Base-by-base conservation (phyloP, 2,113 vertebrate genomes). In the Cacatua alba region DNA sequence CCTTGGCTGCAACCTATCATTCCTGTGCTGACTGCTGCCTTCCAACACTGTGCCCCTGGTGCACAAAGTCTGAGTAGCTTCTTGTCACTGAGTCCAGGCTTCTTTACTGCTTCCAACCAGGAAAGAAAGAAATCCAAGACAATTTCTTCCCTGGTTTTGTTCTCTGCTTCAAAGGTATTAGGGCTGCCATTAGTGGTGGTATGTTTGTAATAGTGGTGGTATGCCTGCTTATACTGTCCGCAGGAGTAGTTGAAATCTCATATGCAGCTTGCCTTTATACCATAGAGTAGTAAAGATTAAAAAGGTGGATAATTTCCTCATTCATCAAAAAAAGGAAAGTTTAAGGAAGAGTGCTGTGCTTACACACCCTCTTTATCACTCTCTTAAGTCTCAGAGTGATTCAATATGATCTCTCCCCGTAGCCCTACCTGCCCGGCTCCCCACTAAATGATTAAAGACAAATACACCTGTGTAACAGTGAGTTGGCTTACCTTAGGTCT, bases 11-110 rank as follows among this genome's bases (percentile, higher is more conserved):
- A 80, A 81, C 28, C 1, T 21, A 5, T 21, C 6, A 37, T 37
- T 74, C 6, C 13, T 65, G 29, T 44, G 9, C 43, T 70, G 41
- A 13, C 18, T 49, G 18, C 29, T 81, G 19, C 18, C 9, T 49
- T 76, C 28, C 51, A n/a, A 15, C 49, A 16, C 19, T 39, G 7
- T 33, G n/a, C 4, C 4, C 10, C 14, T 0, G 1, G 16, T 29
- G 12, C 16, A 51, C 33, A 41, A 11, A 69, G 29, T 10, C 33
- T 26, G 33, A 67, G 52, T 13, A 82, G 28, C 26, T 68, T 51
- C 64, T 39, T 77, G 37, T 52, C 37, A 37, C 11, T 6, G 37
- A 6, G 4, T 79, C 25, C 41, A 41, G 29, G 49, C 11, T 70
- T 92, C 37, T 44, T 76, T 46, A 21, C 17, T 31, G 26, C 39